Evolutionary conservation across 1,140 invertebrate genomes (phyloP).

Genomic region (Arctopsyche grandis): DNA sequence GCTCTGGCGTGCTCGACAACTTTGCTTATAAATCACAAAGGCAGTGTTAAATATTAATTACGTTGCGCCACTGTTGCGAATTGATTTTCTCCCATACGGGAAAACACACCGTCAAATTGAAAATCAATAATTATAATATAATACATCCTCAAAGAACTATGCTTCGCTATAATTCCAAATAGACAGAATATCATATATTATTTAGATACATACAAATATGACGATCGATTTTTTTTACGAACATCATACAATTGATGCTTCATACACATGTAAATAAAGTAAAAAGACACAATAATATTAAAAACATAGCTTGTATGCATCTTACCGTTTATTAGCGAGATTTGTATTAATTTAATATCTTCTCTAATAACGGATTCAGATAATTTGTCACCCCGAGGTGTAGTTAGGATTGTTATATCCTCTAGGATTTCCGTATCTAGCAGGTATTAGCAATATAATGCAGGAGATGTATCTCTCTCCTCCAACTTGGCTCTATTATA

Average conservation of each 20-base stretch:
- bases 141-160: no score
- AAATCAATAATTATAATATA: constrained; percentile 2
- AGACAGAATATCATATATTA: no score
- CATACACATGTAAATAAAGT: no score
- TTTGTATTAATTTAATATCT: neutral
- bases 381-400: neutral
- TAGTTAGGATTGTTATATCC: neutral
- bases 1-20: neutral
- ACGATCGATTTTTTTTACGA: no score
- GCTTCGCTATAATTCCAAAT: no score
- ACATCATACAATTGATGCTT: no score
- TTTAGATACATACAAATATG: no score
- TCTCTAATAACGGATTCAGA: neutral
- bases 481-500: neutral
- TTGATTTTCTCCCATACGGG: constrained; percentile 12
- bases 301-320: neutral
- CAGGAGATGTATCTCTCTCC: neutral
- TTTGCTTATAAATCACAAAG: constrained; percentile 12
- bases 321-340: neutral
- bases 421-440: neutral
- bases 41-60: constrained; percentile 34
- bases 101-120: constrained; percentile 13
- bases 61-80: constrained; percentile 9
- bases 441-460: neutral
- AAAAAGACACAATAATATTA: no score